Conservation (phyloP, 2,113 vertebrate genomes). For the Sprattus sprattus region DNA sequence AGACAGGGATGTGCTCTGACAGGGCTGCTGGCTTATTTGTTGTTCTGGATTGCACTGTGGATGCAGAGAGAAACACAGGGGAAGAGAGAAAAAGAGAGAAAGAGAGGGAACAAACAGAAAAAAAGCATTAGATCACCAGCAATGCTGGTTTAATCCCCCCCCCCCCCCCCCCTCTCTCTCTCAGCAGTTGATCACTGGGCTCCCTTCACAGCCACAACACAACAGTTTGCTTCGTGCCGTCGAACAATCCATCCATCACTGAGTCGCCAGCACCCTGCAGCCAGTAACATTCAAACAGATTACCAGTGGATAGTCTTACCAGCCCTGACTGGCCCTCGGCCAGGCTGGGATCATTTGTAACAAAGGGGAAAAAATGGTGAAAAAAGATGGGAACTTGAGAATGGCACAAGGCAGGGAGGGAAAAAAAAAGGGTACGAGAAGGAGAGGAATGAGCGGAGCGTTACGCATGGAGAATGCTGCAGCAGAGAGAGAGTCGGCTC, state of each 20-base stretch:
- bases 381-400: slow-evolving; percentile 57
- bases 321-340: slow-evolving; percentile 52
- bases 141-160: not conserved
- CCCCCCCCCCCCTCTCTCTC: not conserved
- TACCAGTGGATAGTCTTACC: slow-evolving; percentile 62
- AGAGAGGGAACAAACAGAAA: not conserved
- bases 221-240: slow-evolving; percentile 33
- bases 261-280: slow-evolving; percentile 53
- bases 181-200: slow-evolving; percentile 35
- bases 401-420: slow-evolving; percentile 32
- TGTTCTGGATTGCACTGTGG: not conserved
- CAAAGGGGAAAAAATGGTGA: slow-evolving; percentile 50
- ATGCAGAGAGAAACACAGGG: not conserved
- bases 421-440: slow-evolving; percentile 54
- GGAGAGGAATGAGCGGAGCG: slow-evolving; percentile 17
- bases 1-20: not conserved
- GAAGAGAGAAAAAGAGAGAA: not conserved
- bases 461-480: not conserved
- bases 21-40: slow-evolving; percentile 12
- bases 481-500: no score
- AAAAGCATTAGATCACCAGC: slow-evolving; percentile 6
- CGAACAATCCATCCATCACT: slow-evolving; percentile 53
- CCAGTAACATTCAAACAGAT: slow-evolving; percentile 54
- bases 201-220: slow-evolving; percentile 44
- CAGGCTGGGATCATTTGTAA: slow-evolving; percentile 51